These are phyloP conservation scores for Microdon myrmicae DNA, from an alignment of 2,888 invertebrate genomes.

Conservation along the genomic window DNA sequence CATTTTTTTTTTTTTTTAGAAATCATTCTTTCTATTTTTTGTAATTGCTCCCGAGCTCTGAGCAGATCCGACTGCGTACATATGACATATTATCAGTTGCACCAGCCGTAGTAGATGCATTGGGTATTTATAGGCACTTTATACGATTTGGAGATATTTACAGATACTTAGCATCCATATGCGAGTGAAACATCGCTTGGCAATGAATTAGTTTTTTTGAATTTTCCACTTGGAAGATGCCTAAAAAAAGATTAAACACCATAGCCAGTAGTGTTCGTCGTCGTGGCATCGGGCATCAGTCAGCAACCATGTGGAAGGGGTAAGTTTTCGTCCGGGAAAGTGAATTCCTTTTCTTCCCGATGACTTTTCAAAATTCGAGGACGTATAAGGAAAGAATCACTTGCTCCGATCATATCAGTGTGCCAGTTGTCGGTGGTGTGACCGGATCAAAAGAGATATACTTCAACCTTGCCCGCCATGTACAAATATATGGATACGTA, in stretches of 20 bases:
- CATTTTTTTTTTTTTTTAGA: conserved; percentile 9
- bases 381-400: conserved; percentile 50
- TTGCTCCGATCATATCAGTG: conserved; percentile 39
- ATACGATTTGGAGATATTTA: conserved; percentile 40
- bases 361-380: conserved; percentile 37
- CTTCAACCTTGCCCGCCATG: conserved; percentile 17
- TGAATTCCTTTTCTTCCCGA: conserved; percentile 13
- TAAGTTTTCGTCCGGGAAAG: conserved; percentile 48
- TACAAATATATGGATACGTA: conserved; percentile 39
- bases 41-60: too few species aligned
- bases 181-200: conserved; percentile 36
- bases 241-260: conserved; percentile 44
- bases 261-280: conserved; percentile 6
- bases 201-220: conserved; percentile 27
- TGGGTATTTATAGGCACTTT: conserved; percentile 42
- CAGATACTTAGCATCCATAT: conserved; percentile 51
- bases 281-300: too few species aligned
- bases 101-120: conserved; percentile 23
- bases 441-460: conserved; percentile 30
- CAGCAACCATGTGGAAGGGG: conserved; percentile 42
- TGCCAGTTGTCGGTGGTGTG: conserved; percentile 41
- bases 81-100: conserved; percentile 43
- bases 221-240: conserved; percentile 33
- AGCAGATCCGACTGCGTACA: conserved; percentile 19
- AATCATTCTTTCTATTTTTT: too few species aligned